Evolutionary conservation across 2,888 invertebrate species (phyloP), one percentile per base, ranked within the genome.

Genomic region (Epirrhoe alternata): DNA sequence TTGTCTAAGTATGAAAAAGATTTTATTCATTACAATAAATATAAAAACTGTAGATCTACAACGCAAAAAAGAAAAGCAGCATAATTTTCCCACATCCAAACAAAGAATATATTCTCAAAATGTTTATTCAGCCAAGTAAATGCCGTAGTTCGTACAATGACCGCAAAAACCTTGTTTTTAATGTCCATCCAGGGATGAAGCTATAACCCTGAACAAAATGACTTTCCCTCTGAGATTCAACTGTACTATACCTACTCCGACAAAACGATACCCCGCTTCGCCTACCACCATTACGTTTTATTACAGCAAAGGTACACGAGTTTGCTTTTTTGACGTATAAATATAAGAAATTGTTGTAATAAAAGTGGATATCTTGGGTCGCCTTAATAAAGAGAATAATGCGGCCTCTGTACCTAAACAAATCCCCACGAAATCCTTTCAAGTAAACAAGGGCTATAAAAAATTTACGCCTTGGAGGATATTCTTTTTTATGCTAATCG

Each of bases 321-420:
- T 89, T 88, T 85, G 86, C 88, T 89, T 89, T 88, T 88, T 88
- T 86, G 83, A 80, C 80, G 79, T 81, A 85, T 81, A 86, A 85
- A 86, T 82, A 86, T 83, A 83, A 84, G 80, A 81, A 80, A 84
- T 80, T 78, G 78, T 77, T 53, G 80, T 81, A 82, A 83, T 85
- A 85, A 86, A 86, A 84, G 76, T 73, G 74, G 77, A 83, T 84
- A 82, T 77, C 80, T 79, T 68, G 79, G 82, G 80, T 81, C 77
- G 76, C 79, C 74, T 78, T 80, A 78, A 78, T 77, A 82, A 74
- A 77, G 76, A 75, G 72, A 77, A 79, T 81, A 79, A 80, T 78
- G 75, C 67, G 74, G 72, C 60, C 53, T 56, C 68, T 69, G 70
- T 70, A 74, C 73, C 74, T 74, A 73, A 74, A 77, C 71, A 76